Percentiles rank a stretch among this genome's conserved stretches.
phyloP scores from a whole-genome alignment of 92 coral and sea anemone genomes.

The Porites cylindrica region DNA sequence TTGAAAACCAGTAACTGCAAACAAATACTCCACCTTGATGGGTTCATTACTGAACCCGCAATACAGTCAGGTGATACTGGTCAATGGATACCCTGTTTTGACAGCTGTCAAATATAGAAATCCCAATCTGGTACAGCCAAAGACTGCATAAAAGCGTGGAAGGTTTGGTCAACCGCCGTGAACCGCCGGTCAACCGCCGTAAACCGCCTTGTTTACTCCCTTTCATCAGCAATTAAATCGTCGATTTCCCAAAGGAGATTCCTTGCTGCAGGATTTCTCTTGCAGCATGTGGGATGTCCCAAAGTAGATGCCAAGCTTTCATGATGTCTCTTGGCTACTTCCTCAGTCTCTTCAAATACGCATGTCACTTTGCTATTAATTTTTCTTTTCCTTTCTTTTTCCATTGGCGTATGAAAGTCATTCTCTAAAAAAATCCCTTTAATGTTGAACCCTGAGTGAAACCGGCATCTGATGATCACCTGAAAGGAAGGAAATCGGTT shows the following conservation, averaged over 20 bases:
- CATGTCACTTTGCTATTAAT: background rate
- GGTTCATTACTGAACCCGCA: no score
- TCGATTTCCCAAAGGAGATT: background rate
- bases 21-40: no score
- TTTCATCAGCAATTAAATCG: background rate
- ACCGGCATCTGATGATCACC: no score
- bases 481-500: background rate
- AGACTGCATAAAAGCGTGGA: background rate
- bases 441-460: background rate
- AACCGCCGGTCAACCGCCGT: background rate
- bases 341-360: background rate
- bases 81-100: no score
- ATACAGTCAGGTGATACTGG: no score
- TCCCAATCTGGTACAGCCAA: constrained; percentile 3
- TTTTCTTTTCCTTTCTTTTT: background rate
- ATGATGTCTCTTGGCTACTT: background rate
- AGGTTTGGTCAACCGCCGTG: background rate
- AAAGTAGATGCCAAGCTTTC: constrained; percentile 5
- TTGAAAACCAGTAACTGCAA: no score
- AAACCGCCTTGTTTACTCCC: background rate
- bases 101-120: background rate
- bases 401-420: background rate
- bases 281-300: background rate
- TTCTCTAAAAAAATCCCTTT: background rate
- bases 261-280: background rate